phyloP scores from a whole-genome alignment of 2,888 invertebrate genomes.

The Drosophila yooni region DNA sequence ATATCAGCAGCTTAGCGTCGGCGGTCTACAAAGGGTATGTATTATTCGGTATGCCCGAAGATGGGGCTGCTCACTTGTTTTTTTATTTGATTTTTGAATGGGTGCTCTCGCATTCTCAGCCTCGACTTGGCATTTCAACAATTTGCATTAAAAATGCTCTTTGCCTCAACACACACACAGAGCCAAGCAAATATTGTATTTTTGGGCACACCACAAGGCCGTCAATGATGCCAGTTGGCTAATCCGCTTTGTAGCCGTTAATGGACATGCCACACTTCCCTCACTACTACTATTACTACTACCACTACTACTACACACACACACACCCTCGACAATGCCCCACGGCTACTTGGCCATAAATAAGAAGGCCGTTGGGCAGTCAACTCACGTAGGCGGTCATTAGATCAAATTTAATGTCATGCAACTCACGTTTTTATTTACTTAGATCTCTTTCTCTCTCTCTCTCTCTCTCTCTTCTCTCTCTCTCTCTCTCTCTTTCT shows the following conservation, averaged over 20 bases:
- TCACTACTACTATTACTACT: neutral
- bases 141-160: constrained; percentile 62
- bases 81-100: constrained; percentile 4
- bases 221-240: constrained; percentile 43
- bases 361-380: constrained; percentile 53
- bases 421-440: constrained; percentile 76
- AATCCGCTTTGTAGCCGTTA: constrained; percentile 69
- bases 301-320: neutral
- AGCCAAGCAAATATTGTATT: constrained; percentile 2
- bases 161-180: constrained; percentile 30
- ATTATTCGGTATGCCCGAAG: neutral
- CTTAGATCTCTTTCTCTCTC: constrained; percentile 51
- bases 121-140: constrained; percentile 45
- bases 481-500: neutral
- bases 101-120: constrained; percentile 1
- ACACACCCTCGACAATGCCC: neutral
- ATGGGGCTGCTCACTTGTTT: neutral
- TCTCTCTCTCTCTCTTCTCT: neutral
- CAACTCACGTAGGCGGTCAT: constrained; percentile 72
- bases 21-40: neutral
- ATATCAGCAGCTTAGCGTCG: neutral
- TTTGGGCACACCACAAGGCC: constrained; percentile 40
- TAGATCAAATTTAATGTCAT: constrained; percentile 74
- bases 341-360: constrained; percentile 37
- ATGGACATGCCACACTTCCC: constrained; percentile 21